Evolutionary conservation across 2,888 invertebrate species (phyloP).

Genomic region (Tetanocera ferruginea): DNA sequence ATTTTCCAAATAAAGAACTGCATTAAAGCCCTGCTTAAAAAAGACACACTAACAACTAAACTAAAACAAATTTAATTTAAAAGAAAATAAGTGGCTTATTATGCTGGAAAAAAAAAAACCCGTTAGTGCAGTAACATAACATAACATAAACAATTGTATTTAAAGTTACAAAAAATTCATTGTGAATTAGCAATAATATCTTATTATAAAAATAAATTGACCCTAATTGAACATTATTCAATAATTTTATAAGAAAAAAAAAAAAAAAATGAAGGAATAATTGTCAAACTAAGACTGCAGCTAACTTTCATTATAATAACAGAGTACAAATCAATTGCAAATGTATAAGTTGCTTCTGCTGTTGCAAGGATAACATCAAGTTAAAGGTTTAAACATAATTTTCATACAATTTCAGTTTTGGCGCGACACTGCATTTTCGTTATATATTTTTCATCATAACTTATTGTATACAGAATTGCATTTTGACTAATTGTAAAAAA

Average conservation of each 20-base stretch:
- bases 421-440: too few species aligned
- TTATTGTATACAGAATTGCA: too few species aligned
- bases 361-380: too few species aligned
- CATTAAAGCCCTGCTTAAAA: background rate
- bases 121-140: background rate
- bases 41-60: background rate
- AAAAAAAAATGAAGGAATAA: too few species aligned
- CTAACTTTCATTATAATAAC: too few species aligned
- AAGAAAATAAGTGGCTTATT: background rate
- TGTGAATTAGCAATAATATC: background rate
- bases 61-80: background rate
- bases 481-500: slow-evolving; percentile 23
- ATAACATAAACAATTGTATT: background rate
- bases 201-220: background rate
- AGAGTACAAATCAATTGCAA: too few species aligned
- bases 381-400: too few species aligned
- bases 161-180: slow-evolving; percentile 10
- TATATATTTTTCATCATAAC: too few species aligned
- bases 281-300: too few species aligned
- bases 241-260: too few species aligned
- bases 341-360: too few species aligned
- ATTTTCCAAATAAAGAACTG: slow-evolving; percentile 11
- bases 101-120: background rate
- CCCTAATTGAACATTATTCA: background rate
- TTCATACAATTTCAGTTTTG: too few species aligned